phyloP scores from a whole-genome alignment of 2,888 invertebrate species.

The Thymelicus acteon region DNA sequence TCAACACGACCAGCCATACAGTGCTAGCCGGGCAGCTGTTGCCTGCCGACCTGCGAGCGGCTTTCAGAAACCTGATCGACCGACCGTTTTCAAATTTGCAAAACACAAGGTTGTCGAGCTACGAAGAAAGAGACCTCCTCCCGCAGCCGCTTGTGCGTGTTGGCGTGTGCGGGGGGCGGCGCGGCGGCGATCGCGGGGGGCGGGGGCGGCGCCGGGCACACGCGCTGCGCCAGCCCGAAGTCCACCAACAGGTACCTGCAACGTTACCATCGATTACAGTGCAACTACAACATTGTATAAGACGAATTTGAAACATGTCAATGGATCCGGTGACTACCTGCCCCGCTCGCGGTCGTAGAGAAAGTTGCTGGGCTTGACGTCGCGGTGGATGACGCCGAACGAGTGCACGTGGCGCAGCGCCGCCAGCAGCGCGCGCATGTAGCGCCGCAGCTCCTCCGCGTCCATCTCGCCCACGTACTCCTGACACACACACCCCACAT shows the following conservation, averaged over 20 bases:
- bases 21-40: too few species aligned
- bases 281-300: too few species aligned
- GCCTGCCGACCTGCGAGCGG: too few species aligned
- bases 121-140: slow-evolving; percentile 49
- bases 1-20: too few species aligned
- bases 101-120: too few species aligned
- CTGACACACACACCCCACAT: slow-evolving; percentile 63
- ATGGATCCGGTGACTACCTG: slow-evolving; percentile 64
- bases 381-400: slow-evolving; percentile 94
- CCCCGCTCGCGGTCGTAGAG: slow-evolving; percentile 90
- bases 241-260: slow-evolving; percentile 91
- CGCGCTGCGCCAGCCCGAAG: slow-evolving; percentile 93
- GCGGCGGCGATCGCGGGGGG: slow-evolving; percentile 59
- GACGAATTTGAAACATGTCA: too few species aligned
- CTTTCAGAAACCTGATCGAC: too few species aligned
- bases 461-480: slow-evolving; percentile 90
- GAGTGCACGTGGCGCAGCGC: slow-evolving; percentile 93
- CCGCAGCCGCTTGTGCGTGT: slow-evolving; percentile 55
- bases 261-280: neutral
- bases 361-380: slow-evolving; percentile 96
- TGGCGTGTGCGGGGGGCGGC: slow-evolving; percentile 87
- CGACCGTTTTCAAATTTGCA: too few species aligned
- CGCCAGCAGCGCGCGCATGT: slow-evolving; percentile 91
- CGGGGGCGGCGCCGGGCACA: slow-evolving; percentile 50
- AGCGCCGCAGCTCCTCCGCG: slow-evolving; percentile 88